These are phyloP conservation scores for Phoxinus phoxinus DNA, from an alignment of 2,113 vertebrate genomes.

Conservation along the genomic window DNA sequence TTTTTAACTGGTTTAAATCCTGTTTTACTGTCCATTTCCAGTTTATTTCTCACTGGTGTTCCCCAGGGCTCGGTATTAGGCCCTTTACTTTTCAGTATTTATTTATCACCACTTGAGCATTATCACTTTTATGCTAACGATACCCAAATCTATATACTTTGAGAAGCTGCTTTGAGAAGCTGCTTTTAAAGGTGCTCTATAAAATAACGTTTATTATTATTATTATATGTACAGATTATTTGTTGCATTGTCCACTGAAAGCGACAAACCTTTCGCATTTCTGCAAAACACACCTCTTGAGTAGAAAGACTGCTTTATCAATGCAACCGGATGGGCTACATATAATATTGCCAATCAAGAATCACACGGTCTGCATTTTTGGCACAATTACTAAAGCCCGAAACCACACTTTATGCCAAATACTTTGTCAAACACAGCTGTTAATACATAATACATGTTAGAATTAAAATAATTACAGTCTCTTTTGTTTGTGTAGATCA, in stretches of 20 bases:
- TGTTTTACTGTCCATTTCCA: too few species aligned
- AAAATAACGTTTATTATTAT: too few species aligned
- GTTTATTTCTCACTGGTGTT: too few species aligned
- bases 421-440: neutral
- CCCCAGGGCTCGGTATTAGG: too few species aligned
- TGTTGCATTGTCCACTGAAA: neutral
- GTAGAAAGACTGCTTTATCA: neutral
- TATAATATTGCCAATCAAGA: neutral
- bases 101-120: too few species aligned
- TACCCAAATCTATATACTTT: too few species aligned
- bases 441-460: neutral
- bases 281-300: neutral
- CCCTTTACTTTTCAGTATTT: too few species aligned
- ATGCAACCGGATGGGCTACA: neutral
- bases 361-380: neutral
- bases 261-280: neutral
- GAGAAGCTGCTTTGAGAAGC: too few species aligned
- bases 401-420: neutral
- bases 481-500: neutral
- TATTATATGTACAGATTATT: too few species aligned
- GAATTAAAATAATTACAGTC: constrained; percentile 6
- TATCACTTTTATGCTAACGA: too few species aligned
- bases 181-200: too few species aligned
- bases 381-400: neutral
- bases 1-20: too few species aligned